A percentile compares a stretch with the other conserved stretches of the same genome.
Evolutionary conservation across 2,888 invertebrate species (phyloP).

Genomic region (Thera obeliscata): DNA sequence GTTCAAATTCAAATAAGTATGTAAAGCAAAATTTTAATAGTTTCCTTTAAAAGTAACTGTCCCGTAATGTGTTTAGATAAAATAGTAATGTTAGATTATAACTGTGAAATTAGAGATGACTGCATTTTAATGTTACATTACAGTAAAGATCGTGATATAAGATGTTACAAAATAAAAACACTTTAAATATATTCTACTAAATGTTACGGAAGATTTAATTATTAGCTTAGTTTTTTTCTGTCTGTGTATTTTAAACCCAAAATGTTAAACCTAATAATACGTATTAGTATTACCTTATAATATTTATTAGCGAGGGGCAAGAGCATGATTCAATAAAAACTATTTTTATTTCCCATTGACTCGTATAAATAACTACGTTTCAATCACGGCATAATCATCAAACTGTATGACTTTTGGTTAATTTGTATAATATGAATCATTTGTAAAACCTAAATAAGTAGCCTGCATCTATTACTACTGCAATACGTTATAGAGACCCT

Average conservation of each 20-base stretch:
- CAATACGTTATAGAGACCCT: conserved; percentile 44
- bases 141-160: conserved; percentile 15
- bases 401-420: conserved; percentile 25
- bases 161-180: conserved; percentile 11
- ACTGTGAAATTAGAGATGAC: conserved; percentile 36
- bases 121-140: conserved; percentile 32
- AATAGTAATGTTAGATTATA: conserved; percentile 40
- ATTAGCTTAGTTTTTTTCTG: background rate
- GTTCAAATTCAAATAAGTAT: conserved; percentile 23
- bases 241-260: too few relatives aligned
- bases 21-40: conserved; percentile 22
- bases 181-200: background rate
- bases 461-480: conserved; percentile 39
- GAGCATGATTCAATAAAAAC: too few relatives aligned
- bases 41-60: conserved; percentile 39
- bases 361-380: too few relatives aligned
- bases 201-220: background rate
- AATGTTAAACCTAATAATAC: too few relatives aligned
- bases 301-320: too few relatives aligned
- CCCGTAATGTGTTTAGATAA: conserved; percentile 23
- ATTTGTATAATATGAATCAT: conserved; percentile 26
- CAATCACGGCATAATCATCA: background rate
- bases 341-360: too few relatives aligned
- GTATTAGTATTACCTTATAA: too few relatives aligned
- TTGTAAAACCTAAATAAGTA: conserved; percentile 34